Conservation (phyloP, 2,113 vertebrate genomes). For the Procapra przewalskii region DNA sequence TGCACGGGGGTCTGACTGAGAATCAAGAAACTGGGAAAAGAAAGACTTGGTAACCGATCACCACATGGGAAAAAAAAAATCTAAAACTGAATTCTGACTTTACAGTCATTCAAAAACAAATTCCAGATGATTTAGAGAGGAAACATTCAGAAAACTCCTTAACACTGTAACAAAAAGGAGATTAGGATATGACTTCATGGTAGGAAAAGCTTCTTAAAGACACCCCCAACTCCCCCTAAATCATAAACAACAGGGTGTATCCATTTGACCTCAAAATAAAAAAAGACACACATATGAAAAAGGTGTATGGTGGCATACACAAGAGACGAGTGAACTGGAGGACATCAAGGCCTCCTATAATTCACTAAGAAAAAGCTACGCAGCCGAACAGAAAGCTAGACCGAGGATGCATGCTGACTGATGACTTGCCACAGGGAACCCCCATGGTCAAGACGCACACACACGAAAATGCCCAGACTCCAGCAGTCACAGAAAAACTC, state of each 20-base stretch:
- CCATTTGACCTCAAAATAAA: neutral
- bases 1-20: neutral
- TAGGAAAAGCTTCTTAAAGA: neutral
- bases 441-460: neutral
- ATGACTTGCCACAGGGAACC: neutral
- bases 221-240: neutral
- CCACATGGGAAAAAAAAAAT: neutral
- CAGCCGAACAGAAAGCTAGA: neutral
- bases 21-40: neutral
- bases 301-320: neutral
- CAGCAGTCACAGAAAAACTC: neutral
- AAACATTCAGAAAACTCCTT: neutral
- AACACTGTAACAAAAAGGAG: neutral
- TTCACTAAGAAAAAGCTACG: neutral
- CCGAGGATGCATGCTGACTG: neutral
- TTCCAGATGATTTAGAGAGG: neutral
- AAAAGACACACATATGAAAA: neutral
- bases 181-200: neutral
- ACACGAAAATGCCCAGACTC: neutral
- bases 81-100: neutral
- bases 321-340: neutral
- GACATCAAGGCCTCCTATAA: neutral
- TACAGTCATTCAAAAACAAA: neutral
- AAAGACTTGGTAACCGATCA: neutral
- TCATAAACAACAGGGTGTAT: neutral